Evolutionary conservation across 2,888 invertebrate genomes (phyloP).

Genomic region (Parnassius apollo): DNA sequence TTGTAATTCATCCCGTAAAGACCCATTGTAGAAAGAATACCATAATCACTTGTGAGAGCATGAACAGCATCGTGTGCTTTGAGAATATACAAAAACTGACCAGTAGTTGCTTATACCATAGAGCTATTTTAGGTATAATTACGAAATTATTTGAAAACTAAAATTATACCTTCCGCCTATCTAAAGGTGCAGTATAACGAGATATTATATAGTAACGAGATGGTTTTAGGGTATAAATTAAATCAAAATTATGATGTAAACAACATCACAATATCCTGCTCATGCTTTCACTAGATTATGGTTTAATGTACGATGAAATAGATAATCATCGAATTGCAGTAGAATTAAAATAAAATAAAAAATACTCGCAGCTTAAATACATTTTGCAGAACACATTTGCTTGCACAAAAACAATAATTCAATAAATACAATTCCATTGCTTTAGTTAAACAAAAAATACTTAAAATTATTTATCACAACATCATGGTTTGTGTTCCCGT

Average conservation of each 20-base stretch:
- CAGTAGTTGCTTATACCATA: conserved; percentile 10
- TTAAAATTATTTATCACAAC: conserved; percentile 77
- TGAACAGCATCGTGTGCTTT: conserved; percentile 20
- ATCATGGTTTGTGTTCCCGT: conserved; percentile 69
- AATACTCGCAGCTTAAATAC: conserved; percentile 40
- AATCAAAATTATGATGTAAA: no score
- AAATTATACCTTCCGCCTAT: no score
- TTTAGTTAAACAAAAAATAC: conserved; percentile 50
- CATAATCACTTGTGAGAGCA: conserved; percentile 24
- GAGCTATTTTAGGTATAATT: no score
- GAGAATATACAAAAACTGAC: conserved; percentile 15
- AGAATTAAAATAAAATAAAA: conserved; percentile 40
- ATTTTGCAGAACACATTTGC: conserved; percentile 51
- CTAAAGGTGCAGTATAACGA: no score
- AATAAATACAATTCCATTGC: conserved; percentile 46
- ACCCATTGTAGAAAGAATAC: conserved; percentile 59
- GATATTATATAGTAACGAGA: no score
- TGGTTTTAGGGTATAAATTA: no score
- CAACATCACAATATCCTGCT: conserved; percentile 18
- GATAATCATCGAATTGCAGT: conserved; percentile 43
- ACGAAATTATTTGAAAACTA: no score
- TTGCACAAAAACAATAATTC: conserved; percentile 41
- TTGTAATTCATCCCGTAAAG: conserved; percentile 67
- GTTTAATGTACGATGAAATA: conserved; percentile 30
- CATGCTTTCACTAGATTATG: conserved; percentile 35